phyloP scores from a whole-genome alignment of 2,113 vertebrate species.

The Formicarius rufipectus region DNA sequence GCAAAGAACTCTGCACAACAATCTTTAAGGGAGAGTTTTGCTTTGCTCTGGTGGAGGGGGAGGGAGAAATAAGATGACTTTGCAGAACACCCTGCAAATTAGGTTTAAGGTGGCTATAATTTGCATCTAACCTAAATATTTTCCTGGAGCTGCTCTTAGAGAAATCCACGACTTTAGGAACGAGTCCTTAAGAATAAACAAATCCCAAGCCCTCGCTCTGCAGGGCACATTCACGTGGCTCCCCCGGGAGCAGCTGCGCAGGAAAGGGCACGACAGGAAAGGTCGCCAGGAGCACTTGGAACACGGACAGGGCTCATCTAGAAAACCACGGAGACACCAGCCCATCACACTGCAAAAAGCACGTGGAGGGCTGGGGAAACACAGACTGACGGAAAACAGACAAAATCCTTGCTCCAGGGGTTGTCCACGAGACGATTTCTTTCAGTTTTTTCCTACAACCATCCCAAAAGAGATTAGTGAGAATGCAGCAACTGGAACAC shows the following conservation, averaged over 20 bases:
- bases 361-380: neutral
- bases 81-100: neutral
- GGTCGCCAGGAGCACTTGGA: neutral
- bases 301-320: neutral
- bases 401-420: neutral
- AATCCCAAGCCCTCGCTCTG: neutral
- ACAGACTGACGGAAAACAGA: neutral
- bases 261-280: neutral
- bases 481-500: neutral
- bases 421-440: neutral
- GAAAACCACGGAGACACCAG: neutral
- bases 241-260: neutral
- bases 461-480: neutral
- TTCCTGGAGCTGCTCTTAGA: neutral
- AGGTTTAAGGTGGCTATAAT: neutral
- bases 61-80: neutral
- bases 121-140: conserved; percentile 43
- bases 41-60: neutral
- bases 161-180: neutral
- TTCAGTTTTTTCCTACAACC: neutral
- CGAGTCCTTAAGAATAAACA: neutral
- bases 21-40: neutral
- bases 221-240: neutral
- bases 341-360: neutral
- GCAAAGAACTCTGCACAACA: neutral